These are phyloP conservation scores for Cairina moschata DNA, from an alignment of 2,113 vertebrate genomes.

Conservation along the genomic window DNA sequence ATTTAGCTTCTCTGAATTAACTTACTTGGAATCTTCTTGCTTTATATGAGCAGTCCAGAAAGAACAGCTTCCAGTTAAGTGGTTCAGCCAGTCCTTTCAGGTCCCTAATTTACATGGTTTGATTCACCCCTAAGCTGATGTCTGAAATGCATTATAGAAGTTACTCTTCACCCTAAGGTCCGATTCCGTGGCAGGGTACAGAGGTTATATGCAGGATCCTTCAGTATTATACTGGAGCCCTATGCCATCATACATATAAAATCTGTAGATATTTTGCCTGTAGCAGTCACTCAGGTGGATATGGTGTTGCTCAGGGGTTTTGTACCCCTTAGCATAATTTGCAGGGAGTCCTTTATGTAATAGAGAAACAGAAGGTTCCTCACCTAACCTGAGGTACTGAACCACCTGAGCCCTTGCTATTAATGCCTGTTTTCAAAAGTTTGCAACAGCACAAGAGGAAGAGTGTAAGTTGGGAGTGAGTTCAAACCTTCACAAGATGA, in stretches of 20 bases:
- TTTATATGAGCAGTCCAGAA: neutral
- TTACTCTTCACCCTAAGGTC: neutral
- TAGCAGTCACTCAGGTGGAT: neutral
- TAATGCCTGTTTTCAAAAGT: conserved; percentile 38
- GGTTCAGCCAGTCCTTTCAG: neutral
- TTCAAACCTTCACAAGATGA: neutral
- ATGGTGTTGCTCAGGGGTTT: neutral
- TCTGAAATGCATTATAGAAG: neutral
- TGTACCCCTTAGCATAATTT: neutral
- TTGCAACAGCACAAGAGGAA: conserved; percentile 25
- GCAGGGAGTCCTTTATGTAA: neutral
- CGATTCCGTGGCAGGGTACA: neutral
- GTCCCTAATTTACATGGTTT: neutral
- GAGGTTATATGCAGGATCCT: neutral
- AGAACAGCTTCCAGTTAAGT: neutral
- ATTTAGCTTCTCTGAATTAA: neutral
- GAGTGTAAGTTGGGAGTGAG: neutral
- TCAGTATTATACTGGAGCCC: neutral
- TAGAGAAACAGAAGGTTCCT: neutral
- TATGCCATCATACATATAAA: neutral
- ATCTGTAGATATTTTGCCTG: neutral
- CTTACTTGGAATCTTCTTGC: neutral
- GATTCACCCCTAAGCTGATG: neutral
- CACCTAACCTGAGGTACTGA: neutral
- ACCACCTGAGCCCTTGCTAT: neutral